Conservation (phyloP, 2,888 invertebrate genomes). For the Ochropacha duplaris region DNA sequence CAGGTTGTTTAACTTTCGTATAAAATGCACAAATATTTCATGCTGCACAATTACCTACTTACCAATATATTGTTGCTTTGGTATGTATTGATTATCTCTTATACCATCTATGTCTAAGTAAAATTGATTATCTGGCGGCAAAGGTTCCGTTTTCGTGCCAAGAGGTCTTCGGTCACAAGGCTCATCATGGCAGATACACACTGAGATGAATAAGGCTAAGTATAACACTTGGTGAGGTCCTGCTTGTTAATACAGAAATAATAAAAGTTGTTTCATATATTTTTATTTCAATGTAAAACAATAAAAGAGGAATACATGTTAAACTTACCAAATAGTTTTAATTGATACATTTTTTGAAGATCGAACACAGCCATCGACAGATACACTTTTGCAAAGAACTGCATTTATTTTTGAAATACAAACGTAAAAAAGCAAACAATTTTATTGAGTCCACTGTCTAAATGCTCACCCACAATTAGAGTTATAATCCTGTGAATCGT, state of each 20-base stretch:
- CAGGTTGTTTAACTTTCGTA: background rate
- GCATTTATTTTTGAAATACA: background rate
- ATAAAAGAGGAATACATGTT: background rate
- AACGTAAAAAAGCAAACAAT: background rate
- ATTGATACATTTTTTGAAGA: background rate
- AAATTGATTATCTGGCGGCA: slow-evolving; percentile 69
- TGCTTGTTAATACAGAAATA: background rate
- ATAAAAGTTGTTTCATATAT: background rate
- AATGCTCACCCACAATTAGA: background rate
- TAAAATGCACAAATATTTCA: background rate
- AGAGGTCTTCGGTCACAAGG: slow-evolving; percentile 61
- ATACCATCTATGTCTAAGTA: slow-evolving; percentile 59
- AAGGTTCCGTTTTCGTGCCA: slow-evolving; percentile 53
- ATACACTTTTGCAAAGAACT: background rate
- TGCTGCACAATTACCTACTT: slow-evolving; percentile 2
- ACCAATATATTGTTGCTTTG: slow-evolving; percentile 40
- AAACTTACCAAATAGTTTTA: background rate
- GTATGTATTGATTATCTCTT: slow-evolving; percentile 53
- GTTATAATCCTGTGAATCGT: background rate
- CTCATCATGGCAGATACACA: slow-evolving; percentile 34
- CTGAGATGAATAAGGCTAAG: slow-evolving; percentile 21
- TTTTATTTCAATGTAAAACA: background rate
- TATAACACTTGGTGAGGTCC: background rate
- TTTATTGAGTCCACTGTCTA: background rate
- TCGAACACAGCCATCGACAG: background rate